phyloP scores from a whole-genome alignment of 2,797 vertebrate genomes.

The Artibeus jamaicensis region DNA sequence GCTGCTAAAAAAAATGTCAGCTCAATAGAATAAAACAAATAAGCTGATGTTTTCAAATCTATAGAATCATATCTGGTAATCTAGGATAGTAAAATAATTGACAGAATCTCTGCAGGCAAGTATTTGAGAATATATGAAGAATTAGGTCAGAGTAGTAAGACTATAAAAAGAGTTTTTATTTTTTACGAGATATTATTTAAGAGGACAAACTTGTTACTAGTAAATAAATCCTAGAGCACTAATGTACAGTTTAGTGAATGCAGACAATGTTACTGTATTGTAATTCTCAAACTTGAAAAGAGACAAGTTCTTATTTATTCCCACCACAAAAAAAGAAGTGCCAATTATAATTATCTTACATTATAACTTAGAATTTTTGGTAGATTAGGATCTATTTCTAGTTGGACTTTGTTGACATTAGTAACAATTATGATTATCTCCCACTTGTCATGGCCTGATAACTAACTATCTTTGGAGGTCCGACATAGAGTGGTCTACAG shows the following conservation, averaged over 20 bases:
- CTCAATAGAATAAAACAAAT: background rate
- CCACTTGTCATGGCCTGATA: background rate
- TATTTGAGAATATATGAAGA: conserved; percentile 46
- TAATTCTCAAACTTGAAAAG: background rate
- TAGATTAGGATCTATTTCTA: background rate
- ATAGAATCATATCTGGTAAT: background rate
- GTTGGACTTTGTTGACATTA: background rate
- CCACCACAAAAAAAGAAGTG: background rate
- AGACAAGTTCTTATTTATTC: background rate
- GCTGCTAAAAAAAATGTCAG: background rate
- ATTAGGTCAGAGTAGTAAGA: conserved; percentile 17
- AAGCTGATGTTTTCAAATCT: background rate
- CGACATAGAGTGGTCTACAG: background rate
- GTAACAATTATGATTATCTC: conserved; percentile 11
- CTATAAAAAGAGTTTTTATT: background rate
- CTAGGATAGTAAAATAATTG: conserved; percentile 24
- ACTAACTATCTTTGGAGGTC: background rate
- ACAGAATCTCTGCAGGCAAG: background rate
- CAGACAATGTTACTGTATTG: background rate
- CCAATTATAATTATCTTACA: background rate
- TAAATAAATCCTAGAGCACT: background rate
- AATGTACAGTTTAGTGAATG: background rate
- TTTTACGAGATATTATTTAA: background rate
- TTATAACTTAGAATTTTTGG: background rate
- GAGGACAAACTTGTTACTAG: background rate